Evolutionary conservation across 2,113 vertebrate species (phyloP).

Genomic region (Phycodurus eques): DNA sequence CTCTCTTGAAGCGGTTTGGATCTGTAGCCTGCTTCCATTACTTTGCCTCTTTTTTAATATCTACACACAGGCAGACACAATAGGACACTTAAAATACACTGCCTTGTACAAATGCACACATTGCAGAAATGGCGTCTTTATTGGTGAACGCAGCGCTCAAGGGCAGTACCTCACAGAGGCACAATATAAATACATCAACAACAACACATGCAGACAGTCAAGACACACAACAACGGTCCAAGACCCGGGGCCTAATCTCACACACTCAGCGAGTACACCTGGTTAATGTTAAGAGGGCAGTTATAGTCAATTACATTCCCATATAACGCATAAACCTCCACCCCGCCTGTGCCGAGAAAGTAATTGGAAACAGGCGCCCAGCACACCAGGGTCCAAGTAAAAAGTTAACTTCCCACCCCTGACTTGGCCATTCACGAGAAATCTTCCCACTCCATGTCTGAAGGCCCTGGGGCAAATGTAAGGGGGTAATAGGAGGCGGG

Average conservation of each 20-base stretch:
- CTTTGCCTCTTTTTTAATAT: conserved; percentile 48
- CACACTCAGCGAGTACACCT: conserved; percentile 73
- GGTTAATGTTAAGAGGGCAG: conserved; percentile 78
- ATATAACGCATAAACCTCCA: conserved; percentile 77
- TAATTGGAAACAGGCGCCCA: conserved; percentile 76
- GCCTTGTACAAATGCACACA: conserved; percentile 14
- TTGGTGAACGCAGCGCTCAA: conserved; percentile 52
- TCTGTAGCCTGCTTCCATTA: conserved; percentile 55
- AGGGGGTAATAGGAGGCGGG: conserved; percentile 19
- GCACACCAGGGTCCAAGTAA: conserved; percentile 55
- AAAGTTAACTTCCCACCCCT: conserved; percentile 67
- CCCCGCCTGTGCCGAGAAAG: conserved; percentile 54
- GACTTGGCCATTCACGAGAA: conserved; percentile 47
- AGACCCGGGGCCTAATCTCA: conserved; percentile 71
- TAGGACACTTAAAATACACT: conserved; percentile 30
- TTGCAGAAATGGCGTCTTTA: conserved; percentile 43
- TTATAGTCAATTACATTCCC: conserved; percentile 79
- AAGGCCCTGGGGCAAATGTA: conserved; percentile 38
- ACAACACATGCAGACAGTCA: conserved; percentile 47
- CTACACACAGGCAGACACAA: conserved; percentile 29
- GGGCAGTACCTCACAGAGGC: conserved; percentile 53
- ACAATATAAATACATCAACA: conserved; percentile 68
- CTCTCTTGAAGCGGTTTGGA: conserved; percentile 51
- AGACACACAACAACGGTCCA: conserved; percentile 51
- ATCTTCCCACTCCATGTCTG: conserved; percentile 40